Evolutionary conservation across 2,888 invertebrate species (phyloP), one percentile per base, ranked within the genome.

Genomic region (Erebia ligea): DNA sequence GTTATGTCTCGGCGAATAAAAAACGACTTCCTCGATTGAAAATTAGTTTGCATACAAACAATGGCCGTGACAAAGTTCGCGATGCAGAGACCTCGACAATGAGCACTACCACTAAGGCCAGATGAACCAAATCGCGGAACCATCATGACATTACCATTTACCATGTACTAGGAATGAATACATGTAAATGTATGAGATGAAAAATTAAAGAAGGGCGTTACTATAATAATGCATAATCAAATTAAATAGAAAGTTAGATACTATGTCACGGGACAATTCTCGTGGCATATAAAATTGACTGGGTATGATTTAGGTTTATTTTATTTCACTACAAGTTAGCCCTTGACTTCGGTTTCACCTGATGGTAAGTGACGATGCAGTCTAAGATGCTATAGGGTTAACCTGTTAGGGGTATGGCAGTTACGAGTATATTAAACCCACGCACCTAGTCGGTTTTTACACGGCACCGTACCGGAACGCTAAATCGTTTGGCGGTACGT

Each of bases 21-120:
- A 74, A 76, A 76, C 58, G 77, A 81, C 81, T 84, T 86, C 86
- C 86, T 84, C 76, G 81, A 83, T 82, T 78, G 78, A 86, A 81
- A 62, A 82, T 82, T 71, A 73, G 75, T 80, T 80, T 78, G 79
- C 77, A 82, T 78, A 80, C 79, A 78, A 80, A 78, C 74, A 74
- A 71, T 65, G 77, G 63, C 78, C 79, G 71, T 78, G 76, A 75
- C 74, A 69, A 78, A 77, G 75, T 76, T 77, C 75, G 76, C 75
- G 59, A 75, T 59, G 69, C 61, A 40, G 71, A 72, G 73, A 72
- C 71, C 75, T 76, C 71, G 74, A 70, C 66, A 72, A 56, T 63
- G 70, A 73, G 62, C 65, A 40, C 58, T 65, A 62, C 11, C 63
- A n/a, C 64, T 61, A 54, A 70, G 67, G 71, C 58, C 70, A 67